These are phyloP conservation scores for Pissodes strobi DNA, from an alignment of 1,140 invertebrate genomes.

Conservation along the genomic window DNA sequence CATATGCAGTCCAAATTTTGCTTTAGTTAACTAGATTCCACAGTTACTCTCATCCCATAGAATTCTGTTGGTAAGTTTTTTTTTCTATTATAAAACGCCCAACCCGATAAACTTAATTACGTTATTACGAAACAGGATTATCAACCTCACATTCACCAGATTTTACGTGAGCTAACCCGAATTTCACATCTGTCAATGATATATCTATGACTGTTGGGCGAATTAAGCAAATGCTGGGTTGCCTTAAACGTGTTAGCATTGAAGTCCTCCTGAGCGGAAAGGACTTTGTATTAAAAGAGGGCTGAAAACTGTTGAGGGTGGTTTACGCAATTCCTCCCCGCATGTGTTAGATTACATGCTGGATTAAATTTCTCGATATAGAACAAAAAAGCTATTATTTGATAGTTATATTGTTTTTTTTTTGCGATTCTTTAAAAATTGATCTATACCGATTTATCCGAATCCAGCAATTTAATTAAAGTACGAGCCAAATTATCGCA, in stretches of 20 bases:
- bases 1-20: no score
- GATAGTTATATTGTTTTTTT: conserved; percentile 3
- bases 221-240: conserved; percentile 52
- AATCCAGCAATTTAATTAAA: no score
- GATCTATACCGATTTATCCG: no score
- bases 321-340: conserved; percentile 49
- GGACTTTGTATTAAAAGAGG: conserved; percentile 40
- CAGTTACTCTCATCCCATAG: no score
- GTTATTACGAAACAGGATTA: no score
- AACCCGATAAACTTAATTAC: no score
- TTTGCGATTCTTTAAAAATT: no score
- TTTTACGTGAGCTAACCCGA: conserved; percentile 15
- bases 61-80: no score
- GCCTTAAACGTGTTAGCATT: conserved; percentile 54
- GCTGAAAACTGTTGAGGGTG: conserved; percentile 40
- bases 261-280: conserved; percentile 52
- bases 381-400: conserved; percentile 20
- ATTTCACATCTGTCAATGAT: conserved; percentile 55
- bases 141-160: not conserved
- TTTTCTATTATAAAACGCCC: no score
- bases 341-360: conserved; percentile 50
- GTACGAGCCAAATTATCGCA: no score
- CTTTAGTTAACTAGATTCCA: no score
- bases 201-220: conserved; percentile 48
- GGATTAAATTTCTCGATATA: conserved; percentile 40